Conservation (phyloP, 2,113 vertebrate genomes). For the Toxotes chatareus region DNA sequence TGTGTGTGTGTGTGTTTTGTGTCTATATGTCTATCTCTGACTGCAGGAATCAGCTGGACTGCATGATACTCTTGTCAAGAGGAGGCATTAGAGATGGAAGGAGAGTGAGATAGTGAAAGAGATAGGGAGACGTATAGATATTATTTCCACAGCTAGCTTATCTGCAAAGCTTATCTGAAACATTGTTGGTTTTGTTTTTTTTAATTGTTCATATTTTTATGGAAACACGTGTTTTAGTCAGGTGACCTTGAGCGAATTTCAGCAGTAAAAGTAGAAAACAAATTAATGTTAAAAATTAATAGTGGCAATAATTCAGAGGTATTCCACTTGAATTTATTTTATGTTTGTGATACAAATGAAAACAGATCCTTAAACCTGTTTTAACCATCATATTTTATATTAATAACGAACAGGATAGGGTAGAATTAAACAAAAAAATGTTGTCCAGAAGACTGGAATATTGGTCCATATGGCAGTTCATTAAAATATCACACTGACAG, state of each 20-base stretch:
- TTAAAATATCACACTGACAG: background rate
- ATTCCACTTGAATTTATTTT: background rate
- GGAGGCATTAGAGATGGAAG: conserved; percentile 15
- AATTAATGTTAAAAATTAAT: background rate
- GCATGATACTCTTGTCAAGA: conserved; percentile 63
- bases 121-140: conserved; percentile 1
- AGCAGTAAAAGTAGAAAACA: background rate
- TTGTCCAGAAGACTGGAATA: background rate
- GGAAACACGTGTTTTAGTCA: background rate
- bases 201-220: background rate
- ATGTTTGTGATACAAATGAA: no score
- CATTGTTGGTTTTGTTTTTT: background rate
- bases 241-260: background rate
- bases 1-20: conserved; percentile 31
- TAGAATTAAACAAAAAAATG: background rate
- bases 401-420: no score
- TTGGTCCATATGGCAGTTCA: background rate
- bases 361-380: no score
- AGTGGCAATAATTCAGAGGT: background rate
- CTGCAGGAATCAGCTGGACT: conserved; percentile 46
- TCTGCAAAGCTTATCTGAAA: background rate
- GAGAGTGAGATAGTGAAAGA: background rate
- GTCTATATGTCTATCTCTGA: conserved; percentile 45
- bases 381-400: no score
- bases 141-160: background rate